Evolutionary conservation across 53 echinoderm and acorn worm genomes (phyloP), one percentile per base, ranked within the genome.

Genomic region (Stichopus horrens): DNA sequence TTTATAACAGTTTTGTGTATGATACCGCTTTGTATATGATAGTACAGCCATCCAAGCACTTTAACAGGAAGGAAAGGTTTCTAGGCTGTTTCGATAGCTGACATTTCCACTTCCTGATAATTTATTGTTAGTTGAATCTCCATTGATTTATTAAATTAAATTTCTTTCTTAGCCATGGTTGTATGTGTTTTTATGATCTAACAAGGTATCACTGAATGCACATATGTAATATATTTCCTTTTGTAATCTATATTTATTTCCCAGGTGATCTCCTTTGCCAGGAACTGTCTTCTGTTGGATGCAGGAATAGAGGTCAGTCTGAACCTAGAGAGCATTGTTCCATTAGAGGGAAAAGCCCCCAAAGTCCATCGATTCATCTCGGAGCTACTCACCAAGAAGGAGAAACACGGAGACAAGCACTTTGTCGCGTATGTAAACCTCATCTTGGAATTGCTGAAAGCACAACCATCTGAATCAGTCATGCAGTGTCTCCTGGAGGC

Each of bases 401-500:
- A 73, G 19, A 19, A 37, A 37, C 52, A 18, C 16, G 68, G 65
- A 5, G 75, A 86, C 7, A 91, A 89, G 71, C 95, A 92, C 7
- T 78, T 93, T 21, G 74, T 92, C 88, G 90, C 90, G 6, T 97
- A 95, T 83, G 92, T 97, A 9, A 90, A 90, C 22, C 93, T 97
- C 63, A 91, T 93, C 54, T 86, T 86, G 53, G 92, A 97, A 90
- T 87, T 95, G 63, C 82, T 97, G n/a, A 93, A 88, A 77, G 95
- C 90, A 11, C 75, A 89, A 9, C 88, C 90, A 51, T 90, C 90
- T 6, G 91, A 91, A 11, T 83, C 91, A 7, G 90, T 95, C 23
- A 97, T 95, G 94, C 88, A 92, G 74, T 97, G 97, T 65, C 92
- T 97, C 5, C 91, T 97, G 67, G 97, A 97, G 88, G 67, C 93